Conservation (phyloP, 2,113 vertebrate genomes). For the Cercocebus atys region DNA sequence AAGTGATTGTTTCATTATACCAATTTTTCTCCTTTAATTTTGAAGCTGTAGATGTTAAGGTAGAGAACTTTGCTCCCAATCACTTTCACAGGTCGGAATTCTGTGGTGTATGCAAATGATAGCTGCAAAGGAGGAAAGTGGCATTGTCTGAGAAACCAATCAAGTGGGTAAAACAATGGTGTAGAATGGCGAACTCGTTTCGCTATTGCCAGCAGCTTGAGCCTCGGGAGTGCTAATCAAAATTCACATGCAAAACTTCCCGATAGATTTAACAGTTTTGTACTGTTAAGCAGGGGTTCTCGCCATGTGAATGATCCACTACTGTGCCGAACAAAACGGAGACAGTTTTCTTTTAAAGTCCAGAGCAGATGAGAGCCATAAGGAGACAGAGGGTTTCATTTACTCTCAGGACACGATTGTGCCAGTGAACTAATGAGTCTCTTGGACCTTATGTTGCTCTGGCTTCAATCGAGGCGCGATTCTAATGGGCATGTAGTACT, state of each 20-base stretch:
- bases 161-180: constrained; percentile 51
- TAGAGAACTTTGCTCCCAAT: background rate
- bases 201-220: constrained; percentile 72
- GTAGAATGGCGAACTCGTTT: constrained; percentile 59
- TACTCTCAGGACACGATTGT: constrained; percentile 83
- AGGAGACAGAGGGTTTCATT: constrained; percentile 85
- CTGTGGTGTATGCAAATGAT: background rate
- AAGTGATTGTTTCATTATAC: constrained; percentile 53
- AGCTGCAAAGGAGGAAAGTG: constrained; percentile 7
- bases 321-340: constrained; percentile 81
- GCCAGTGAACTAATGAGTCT: constrained; percentile 89
- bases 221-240: constrained; percentile 80
- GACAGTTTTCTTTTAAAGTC: constrained; percentile 85
- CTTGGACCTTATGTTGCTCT: constrained; percentile 87
- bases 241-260: constrained; percentile 76
- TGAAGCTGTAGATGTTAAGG: constrained; percentile 43
- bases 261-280: constrained; percentile 79
- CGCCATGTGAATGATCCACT: constrained; percentile 77
- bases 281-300: constrained; percentile 71
- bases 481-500: constrained; percentile 68
- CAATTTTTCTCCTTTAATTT: constrained; percentile 52
- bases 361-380: constrained; percentile 84
- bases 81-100: background rate
- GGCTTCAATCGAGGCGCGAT: constrained; percentile 76
- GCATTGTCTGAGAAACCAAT: constrained; percentile 72